Base-by-base conservation (phyloP, 2,797 vertebrate species). In the Periparus ater region DNA sequence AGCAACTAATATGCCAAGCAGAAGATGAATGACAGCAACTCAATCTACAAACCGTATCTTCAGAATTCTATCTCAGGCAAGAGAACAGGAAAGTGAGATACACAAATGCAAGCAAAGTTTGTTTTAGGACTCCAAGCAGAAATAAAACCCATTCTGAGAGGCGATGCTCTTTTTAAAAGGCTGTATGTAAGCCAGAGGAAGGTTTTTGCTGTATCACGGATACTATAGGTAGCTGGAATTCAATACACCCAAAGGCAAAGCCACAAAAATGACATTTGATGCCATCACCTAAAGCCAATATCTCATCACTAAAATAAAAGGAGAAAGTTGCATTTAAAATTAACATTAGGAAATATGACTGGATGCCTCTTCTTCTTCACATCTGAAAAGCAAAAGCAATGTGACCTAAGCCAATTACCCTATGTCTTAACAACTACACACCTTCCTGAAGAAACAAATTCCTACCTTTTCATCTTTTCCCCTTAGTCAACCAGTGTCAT, bases 401-500 rank as follows among this genome's bases (percentile, higher is more conserved):
- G 54, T 8, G 32, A 61, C 18, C 20, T 50, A 73, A 89, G 80
- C 36, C 36, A 81, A 66, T 26, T 14, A 74, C 38, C 34, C 27
- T 7, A 7, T 9, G 9, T 38, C 76, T 84, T 57, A 66, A 36
- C 53, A 86, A 70, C 18, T 9, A 57, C 20, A 63, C 14, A 82
- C 26, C 57, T 74, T 79, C 53, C 32, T 42, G 25, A 87, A 85
- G 77, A 85, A 89, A 87, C 18, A 36, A 85, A 76, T 61, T 71
- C 54, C 54, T 80, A 60, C 74, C 42, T 93, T 87, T 83, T 73
- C 20, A 36, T 79, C 65, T 84, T 72, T 77, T 84, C 73, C 66
- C 63, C 61, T 81, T 73, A 91, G 60, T 89, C 67, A 95, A 57
- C 60, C 38, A 58, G 27, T 50, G 81, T 94, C 74, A 93, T 76